Base-by-base conservation (phyloP, 2,797 vertebrate species). In the Manis crassicaudata region DNA sequence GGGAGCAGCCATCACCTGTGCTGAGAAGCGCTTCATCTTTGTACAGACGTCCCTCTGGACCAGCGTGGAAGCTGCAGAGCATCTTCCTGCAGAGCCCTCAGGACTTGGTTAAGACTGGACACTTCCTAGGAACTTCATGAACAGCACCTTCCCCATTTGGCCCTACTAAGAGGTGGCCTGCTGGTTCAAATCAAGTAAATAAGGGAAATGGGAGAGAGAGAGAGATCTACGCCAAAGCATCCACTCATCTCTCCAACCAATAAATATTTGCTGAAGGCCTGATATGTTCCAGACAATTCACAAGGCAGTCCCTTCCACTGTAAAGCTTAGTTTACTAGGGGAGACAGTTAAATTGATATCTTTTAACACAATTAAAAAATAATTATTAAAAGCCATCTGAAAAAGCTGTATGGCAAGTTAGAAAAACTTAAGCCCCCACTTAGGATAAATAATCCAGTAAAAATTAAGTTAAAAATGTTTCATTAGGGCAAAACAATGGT, bases 1-100 rank as follows among this genome's bases (percentile, higher is more conserved):
- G 35, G 50, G 6, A 17, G 17, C 8, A n/a, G n/a, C 46, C 0
- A 4, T 3, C 14, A 5, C 18, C 7, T 16, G 62, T 7, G 14
- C 32, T 32, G n/a, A 6, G 23, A 10, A 12, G 10, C 11, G 52
- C 21, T 27, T 32, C 35, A 4, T 58, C 67, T 4, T 0, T n/a
- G 21, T 2, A 7, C 20, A n/a, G 32, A n/a, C 35, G n/a, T 37
- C 7, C 27, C 7, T 37, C 7, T 3, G 54, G 54, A 16, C n/a
- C 76, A 56, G 76, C 10, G 37, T 32, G 17, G 50, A 37, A 29
- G 65, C 5, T 56, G 35, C n/a, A 0, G 10, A 13, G 50, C 23
- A 35, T 46, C 46, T 35, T 52, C 63, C 37, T 37, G 9, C 20
- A 54, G 82, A 35, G n/a, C 40, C 43, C 7, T 27, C 7, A 21